Base-by-base conservation (phyloP, 2,113 vertebrate genomes). In the Chitala chitala region DNA sequence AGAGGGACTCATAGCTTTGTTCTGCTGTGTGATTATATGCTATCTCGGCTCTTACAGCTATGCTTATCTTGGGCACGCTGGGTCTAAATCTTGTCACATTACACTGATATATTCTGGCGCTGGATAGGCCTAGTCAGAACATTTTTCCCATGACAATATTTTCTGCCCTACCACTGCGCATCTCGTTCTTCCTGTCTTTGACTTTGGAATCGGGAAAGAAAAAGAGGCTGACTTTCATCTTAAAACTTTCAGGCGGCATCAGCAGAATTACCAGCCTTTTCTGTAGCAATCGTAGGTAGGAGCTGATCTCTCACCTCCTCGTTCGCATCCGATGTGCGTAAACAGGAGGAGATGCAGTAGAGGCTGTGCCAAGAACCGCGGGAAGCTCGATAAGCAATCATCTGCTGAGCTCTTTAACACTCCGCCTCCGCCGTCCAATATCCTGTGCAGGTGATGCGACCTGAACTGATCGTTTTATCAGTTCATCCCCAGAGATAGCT, bases 301-400 rank as follows among this genome's bases (percentile, higher is more conserved):
- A 51, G 48, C n/a, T 46, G 13, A 55, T 55, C 53, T 55, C 53
- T n/a, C n/a, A 22, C 53, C 53, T 22, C 53, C 20, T 9, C 2
- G 48, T 51, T 51, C 48, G 33, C 75, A 76, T 56, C 26, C 10
- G 75, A 75, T 56, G 56, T 24, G 63, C 24, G 17, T 48, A 44
- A 9, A 53, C 7, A 54, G 59, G 46, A 69, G 61, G 53, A 65
- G 24, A n/a, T n/a, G n/a, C n/a, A n/a, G n/a, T n/a, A n/a, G n/a
- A n/a, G n/a, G n/a, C n/a, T 54, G 76, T 48, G 65, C 70, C 78
- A 46, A 73, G 74, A 76, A 69, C 53, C 61, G 61, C 77, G 54
- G 78, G n/a, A 20, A 63, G 69, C 76, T 76, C 74, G 64, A 74
- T 79, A 73, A 81, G 36, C 56, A 75, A 80, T 79, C 77, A 75